A percentile compares a stretch with the other conserved stretches of the same genome.
Conservation (phyloP, 2,888 invertebrate genomes). For the Amphiduros pacificus region DNA sequence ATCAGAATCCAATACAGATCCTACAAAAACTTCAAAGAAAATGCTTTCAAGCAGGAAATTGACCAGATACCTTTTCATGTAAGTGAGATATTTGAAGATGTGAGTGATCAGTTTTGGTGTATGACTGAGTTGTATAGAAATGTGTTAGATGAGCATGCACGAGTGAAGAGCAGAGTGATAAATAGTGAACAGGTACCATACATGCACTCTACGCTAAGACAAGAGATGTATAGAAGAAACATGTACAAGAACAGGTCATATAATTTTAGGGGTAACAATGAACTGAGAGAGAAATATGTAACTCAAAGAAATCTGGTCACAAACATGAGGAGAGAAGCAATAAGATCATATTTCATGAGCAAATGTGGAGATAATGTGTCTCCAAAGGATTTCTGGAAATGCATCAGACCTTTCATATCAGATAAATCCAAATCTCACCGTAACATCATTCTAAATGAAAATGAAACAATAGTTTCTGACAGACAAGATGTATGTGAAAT, state of each 20-base stretch:
- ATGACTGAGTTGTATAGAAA: background rate
- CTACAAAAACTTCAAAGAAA: background rate
- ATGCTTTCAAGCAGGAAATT: background rate
- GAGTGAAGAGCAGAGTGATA: background rate
- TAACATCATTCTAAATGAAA: background rate
- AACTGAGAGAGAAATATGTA: too few species aligned
- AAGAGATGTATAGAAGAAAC: background rate
- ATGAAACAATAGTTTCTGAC: background rate
- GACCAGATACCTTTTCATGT: background rate
- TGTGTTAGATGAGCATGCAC: background rate
- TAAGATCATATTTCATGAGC: background rate
- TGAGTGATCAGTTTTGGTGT: background rate
- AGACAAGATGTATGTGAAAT: background rate
- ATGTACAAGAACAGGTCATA: background rate
- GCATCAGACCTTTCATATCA: too few species aligned
- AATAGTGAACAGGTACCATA: background rate
- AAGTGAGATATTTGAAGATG: constrained; percentile 1
- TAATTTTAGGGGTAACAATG: too few species aligned
- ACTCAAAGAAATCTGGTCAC: background rate
- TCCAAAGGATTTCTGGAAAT: background rate
- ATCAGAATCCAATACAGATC: background rate
- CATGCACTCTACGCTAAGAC: background rate
- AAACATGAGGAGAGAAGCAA: background rate
- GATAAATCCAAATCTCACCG: too few species aligned
- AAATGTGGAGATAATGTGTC: background rate